These are phyloP conservation scores for Heptranchias perlo DNA, from an alignment of 2,113 vertebrate species.

Conservation along the genomic window DNA sequence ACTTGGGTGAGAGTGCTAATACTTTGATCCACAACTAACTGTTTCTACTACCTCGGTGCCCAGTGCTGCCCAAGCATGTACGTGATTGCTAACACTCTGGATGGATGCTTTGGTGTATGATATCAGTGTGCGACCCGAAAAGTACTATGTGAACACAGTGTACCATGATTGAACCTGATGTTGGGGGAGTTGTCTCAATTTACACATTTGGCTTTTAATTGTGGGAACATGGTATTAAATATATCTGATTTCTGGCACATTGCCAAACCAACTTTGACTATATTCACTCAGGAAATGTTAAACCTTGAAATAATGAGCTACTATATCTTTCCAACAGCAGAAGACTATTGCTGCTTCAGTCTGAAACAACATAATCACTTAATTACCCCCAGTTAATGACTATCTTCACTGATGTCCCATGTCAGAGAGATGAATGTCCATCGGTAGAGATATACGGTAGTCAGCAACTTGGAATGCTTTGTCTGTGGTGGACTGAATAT, in stretches of 20 bases:
- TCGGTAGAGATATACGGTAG: neutral
- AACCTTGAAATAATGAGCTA: conserved; percentile 16
- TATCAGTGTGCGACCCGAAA: neutral
- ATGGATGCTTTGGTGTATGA: neutral
- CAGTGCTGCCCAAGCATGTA: neutral
- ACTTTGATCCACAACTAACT: neutral
- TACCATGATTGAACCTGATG: neutral
- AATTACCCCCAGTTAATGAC: conserved; percentile 20
- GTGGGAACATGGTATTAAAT: neutral
- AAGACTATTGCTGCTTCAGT: neutral
- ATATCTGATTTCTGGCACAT: conserved; percentile 13
- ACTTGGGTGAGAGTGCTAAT: neutral
- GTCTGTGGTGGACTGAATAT: neutral
- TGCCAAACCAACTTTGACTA: neutral
- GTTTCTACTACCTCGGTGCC: neutral
- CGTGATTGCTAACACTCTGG: neutral
- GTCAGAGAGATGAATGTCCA: conserved; percentile 24
- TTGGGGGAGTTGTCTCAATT: neutral
- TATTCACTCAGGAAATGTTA: neutral
- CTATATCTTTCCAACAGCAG: conserved; percentile 12
- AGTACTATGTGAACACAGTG: neutral
- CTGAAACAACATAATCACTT: conserved; percentile 11
- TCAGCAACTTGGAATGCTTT: neutral
- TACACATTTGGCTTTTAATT: conserved; percentile 18
- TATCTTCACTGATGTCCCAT: neutral